Base-by-base conservation (phyloP, 2,113 vertebrate species). In the Stigmatopora argus region DNA sequence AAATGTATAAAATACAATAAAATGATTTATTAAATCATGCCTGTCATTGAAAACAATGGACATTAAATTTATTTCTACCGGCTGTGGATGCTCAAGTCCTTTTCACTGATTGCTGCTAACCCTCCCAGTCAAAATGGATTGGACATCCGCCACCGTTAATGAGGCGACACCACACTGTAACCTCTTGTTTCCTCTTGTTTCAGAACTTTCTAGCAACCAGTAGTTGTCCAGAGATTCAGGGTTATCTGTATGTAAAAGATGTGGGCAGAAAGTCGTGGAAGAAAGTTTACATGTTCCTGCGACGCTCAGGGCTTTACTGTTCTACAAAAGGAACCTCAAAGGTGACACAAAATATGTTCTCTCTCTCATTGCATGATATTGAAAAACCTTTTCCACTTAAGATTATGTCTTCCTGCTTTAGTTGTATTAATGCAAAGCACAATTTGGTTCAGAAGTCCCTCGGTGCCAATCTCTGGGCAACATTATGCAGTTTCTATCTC, bases 291-390 rank as follows among this genome's bases (percentile, higher is more conserved):
- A 91, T 96, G 83, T 98, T 94, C 86, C 86, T 99, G 85, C 92
- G 97, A 52, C 90, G 96, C 69, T 99, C 97, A 0, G 97, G 97
- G 78, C 93, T 99, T 70, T 99, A 99, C 78, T 96, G 90, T 80
- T 98, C 97, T 73, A 97, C 94, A 34, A 99, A 98, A 92, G 97
- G 96, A 82, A 93, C 91, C 59, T 99, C 97, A 46, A 98, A 98
- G 94, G 97, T 96, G 89, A 78, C 58, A 5, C 19, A 12, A 9
- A 52, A 61, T 21, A 19, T 47, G 0, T 38, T 66, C 46, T 26
- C 17, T 49, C 4, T 13, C 12, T 45, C 35, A 34, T 48, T 13
- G 1, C 7, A 8, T 52, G 9, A 12, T 57, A 21, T 31, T 31
- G 1, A 65, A 66, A 52, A 44, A 45, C 47, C 19, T 63, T 60